Evolutionary conservation across 2,888 invertebrate species (phyloP).

Genomic region (Furcula furcula): DNA sequence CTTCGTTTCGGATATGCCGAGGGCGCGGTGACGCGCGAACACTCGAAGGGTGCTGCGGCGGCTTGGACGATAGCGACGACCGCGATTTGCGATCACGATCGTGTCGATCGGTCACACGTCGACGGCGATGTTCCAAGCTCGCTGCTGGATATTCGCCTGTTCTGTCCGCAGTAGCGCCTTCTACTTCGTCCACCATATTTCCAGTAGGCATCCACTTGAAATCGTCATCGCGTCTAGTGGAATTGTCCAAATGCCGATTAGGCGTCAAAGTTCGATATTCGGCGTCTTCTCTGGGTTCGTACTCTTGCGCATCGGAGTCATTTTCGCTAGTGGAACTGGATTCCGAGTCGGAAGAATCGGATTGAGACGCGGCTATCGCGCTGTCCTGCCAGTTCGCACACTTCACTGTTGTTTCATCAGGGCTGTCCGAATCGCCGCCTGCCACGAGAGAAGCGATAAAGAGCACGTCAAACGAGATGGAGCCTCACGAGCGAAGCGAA

Average conservation of each 20-base stretch:
- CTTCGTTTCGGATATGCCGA: constrained; percentile 60
- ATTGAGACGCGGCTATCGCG: constrained; percentile 57
- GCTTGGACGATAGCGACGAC: constrained; percentile 81
- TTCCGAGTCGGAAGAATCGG: constrained; percentile 66
- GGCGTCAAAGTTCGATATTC: constrained; percentile 81
- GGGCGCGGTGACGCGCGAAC: constrained; percentile 67
- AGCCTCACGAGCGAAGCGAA: constrained; percentile 56
- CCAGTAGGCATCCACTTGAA: constrained; percentile 84
- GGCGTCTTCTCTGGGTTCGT: constrained; percentile 81
- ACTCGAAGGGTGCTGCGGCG: constrained; percentile 70
- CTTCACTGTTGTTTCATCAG: constrained; percentile 84
- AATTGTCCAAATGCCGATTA: constrained; percentile 73
- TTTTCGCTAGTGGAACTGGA: constrained; percentile 61
- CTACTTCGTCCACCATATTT: constrained; percentile 55
- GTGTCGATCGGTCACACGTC: constrained; percentile 71
- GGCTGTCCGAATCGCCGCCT: constrained; percentile 83
- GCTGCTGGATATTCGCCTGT: constrained; percentile 63
- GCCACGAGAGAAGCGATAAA: constrained; percentile 62
- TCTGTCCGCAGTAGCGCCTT: constrained; percentile 50
- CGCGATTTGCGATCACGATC: constrained; percentile 85
- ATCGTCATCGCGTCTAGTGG: constrained; percentile 84
- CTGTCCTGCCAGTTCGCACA: constrained; percentile 75
- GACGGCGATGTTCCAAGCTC: constrained; percentile 81
- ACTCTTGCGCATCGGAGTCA: constrained; percentile 66
- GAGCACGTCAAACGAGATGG: constrained; percentile 33